A percentile compares a stretch with the other conserved stretches of the same genome.
Evolutionary conservation across 2,113 vertebrate species (phyloP).

Genomic region (Malurus melanocephalus): DNA sequence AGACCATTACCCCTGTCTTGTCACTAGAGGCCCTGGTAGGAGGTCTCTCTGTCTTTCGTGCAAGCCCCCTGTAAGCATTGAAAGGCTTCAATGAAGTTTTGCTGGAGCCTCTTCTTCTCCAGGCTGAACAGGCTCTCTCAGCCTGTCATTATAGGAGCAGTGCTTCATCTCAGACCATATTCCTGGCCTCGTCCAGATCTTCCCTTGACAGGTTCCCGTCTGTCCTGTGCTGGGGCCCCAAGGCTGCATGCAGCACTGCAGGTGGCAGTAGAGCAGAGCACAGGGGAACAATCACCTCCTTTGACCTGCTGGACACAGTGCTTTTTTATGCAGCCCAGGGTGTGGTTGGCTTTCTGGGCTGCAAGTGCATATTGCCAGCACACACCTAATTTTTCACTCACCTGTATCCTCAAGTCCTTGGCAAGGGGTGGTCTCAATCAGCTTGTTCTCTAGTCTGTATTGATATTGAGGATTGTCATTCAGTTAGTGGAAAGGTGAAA

Average conservation of each 20-base stretch:
- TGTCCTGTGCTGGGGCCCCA: neutral
- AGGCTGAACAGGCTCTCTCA: neutral
- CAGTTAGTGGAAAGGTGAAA: neutral
- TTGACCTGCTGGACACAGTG: rapidly evolving
- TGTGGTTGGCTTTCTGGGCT: neutral
- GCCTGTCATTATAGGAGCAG: neutral
- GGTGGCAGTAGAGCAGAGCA: neutral
- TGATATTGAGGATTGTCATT: neutral
- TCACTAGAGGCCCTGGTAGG: neutral
- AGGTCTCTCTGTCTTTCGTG: neutral
- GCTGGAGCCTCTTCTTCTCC: neutral
- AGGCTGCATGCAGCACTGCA: neutral
- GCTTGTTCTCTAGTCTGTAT: neutral
- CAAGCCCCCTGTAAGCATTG: neutral
- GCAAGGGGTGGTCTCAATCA: neutral
- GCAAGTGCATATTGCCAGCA: rapidly evolving
- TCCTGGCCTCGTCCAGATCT: neutral
- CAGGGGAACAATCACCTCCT: neutral
- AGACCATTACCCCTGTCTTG: neutral
- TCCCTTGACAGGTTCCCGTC: neutral
- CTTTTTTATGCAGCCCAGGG: neutral
- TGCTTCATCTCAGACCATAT: neutral
- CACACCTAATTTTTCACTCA: rapidly evolving
- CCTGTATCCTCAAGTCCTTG: neutral
- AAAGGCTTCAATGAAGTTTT: neutral